Conservation (phyloP, 2,888 invertebrate genomes). For the Hydraecia micacea region DNA sequence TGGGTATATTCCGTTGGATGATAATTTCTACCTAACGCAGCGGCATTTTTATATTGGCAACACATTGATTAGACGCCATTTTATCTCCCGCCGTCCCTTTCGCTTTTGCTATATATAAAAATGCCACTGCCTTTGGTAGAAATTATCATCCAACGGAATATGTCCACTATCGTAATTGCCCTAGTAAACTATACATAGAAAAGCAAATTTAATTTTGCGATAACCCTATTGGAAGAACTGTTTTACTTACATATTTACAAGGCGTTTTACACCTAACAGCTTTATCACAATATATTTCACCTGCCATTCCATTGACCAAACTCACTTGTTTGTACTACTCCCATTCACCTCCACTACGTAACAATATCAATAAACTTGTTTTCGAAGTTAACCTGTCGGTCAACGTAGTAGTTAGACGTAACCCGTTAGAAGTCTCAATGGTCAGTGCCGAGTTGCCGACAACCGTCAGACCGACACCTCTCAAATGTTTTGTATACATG, state of each 20-base stretch:
- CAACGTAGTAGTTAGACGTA: constrained; percentile 39
- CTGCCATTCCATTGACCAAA: not conserved
- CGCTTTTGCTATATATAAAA: too few relatives aligned
- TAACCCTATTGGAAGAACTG: rapidly evolving
- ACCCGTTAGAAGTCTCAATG: constrained; percentile 60
- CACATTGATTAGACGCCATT: too few relatives aligned
- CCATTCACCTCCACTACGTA: not conserved
- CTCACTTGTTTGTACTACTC: constrained; percentile 38
- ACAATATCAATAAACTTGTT: constrained; percentile 56
- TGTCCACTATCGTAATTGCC: too few relatives aligned
- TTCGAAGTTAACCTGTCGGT: constrained; percentile 50
- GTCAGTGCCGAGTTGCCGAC: constrained; percentile 47
- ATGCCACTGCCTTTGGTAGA: too few relatives aligned
- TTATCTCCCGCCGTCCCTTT: too few relatives aligned
- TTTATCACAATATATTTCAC: not conserved
- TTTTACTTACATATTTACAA: not conserved
- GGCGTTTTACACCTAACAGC: not conserved
- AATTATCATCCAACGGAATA: too few relatives aligned
- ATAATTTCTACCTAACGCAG: too few relatives aligned
- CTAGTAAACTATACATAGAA: not conserved
- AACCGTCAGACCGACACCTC: constrained; percentile 15
- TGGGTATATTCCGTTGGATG: too few relatives aligned
- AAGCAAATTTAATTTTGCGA: not conserved
- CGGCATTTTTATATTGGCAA: too few relatives aligned
- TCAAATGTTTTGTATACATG: constrained; percentile 16